Base-by-base conservation (phyloP, 2,797 vertebrate species). In the Argya squamiceps region DNA sequence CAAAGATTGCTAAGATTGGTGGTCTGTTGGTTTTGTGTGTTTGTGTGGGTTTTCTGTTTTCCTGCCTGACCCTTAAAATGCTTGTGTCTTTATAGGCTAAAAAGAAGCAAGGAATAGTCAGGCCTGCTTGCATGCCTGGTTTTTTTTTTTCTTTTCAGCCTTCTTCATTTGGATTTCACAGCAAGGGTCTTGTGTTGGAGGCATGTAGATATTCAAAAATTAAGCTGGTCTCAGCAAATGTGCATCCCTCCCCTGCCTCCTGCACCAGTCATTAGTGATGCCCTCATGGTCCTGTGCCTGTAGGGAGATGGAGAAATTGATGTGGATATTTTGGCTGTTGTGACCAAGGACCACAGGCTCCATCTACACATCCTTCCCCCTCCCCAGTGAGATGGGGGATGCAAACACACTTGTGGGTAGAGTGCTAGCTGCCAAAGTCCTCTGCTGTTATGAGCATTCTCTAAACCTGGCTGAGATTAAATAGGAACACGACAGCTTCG, bases 21-120 rank as follows among this genome's bases (percentile, higher is more conserved):
- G 36, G 44, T 59, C 62, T 81, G 14, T 39, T 90, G 46, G 30
- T 63, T 84, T 96, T 87, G 88, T 95, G 93, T 91, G 92, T 88
- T 95, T 73, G 85, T 91, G 47, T 94, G 88, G 0, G 88, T 96
- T 83, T 96, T 85, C 73, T 86, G 24, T 88, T 94, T 96, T 53
- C 53, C 46, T 96, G 43, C 65, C 27, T 85, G 56, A 59, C 39
- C 89, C 20, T 75, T 88, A 21, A 56, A 91, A 80, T 53, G 41
- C 19, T 81, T 68, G 22, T 78, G 18, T 79, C 64, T 63, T 24
- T n/a, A 9, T 12, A 53, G 50, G 39, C 41, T 41, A 39, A 90
- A 86, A 88, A 69, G 47, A 53, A 88, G 18, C 24, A 43, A 69
- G n/a, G 23, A 74, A 2, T 8, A 60, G 39, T 47, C 46, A 69